Conservation (phyloP, 2,797 vertebrate genomes). For the Microctenopoma stevenorrisi region DNA sequence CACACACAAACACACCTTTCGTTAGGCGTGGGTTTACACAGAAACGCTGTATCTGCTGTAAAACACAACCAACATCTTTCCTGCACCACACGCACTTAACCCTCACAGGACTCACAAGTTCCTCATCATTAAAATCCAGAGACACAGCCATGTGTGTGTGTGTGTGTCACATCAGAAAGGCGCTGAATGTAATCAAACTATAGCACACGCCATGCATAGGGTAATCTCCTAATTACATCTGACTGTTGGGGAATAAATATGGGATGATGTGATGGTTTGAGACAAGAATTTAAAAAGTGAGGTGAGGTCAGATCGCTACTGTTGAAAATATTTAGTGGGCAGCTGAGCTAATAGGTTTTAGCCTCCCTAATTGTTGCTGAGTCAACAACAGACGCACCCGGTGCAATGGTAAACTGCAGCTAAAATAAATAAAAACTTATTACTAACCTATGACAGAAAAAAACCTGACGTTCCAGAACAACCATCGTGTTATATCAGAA, state of each 20-base stretch:
- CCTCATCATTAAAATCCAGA: neutral
- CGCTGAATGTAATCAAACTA: neutral
- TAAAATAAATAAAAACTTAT: slow-evolving; percentile 2
- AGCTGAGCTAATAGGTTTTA: neutral
- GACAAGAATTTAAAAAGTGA: neutral
- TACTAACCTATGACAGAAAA: neutral
- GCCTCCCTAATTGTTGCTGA: neutral
- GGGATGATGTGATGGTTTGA: neutral
- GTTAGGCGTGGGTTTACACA: slow-evolving; percentile 12
- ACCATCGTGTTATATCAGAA: neutral
- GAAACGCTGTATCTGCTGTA: slow-evolving; percentile 25
- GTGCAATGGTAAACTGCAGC: neutral
- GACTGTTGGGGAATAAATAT: neutral
- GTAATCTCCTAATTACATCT: neutral
- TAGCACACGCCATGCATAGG: neutral
- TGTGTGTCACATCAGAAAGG: neutral
- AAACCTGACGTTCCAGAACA: neutral
- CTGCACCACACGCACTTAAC: slow-evolving; percentile 14
- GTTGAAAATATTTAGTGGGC: neutral
- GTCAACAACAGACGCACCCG: slow-evolving; percentile 2
- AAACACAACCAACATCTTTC: slow-evolving; percentile 14
- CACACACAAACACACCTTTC: slow-evolving; percentile 5
- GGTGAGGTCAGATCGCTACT: neutral
- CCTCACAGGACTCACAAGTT: neutral
- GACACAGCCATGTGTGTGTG: neutral